Percentiles rank a stretch among this genome's conserved stretches.
phyloP scores from a whole-genome alignment of 2,888 invertebrate genomes.

The Leucophenga montana region DNA sequence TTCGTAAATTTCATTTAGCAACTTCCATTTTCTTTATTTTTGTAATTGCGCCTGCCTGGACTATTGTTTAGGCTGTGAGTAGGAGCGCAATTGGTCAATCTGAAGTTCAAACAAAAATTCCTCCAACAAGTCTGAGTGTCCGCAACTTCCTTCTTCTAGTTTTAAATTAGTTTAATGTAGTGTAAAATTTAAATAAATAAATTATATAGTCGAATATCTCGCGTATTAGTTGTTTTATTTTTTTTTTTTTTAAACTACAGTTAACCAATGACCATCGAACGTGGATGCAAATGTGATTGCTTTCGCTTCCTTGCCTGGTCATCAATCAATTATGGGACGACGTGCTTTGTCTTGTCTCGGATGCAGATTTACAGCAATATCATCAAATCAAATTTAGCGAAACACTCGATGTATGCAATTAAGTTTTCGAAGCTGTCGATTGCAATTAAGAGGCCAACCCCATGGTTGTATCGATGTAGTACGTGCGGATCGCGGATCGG shows the following conservation, averaged over 20 bases:
- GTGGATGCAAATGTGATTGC: not conserved
- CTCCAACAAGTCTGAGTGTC: too few species aligned
- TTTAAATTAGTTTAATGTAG: too few species aligned
- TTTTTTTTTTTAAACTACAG: not conserved
- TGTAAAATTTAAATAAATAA: too few species aligned
- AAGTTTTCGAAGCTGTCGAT: slow-evolving; percentile 15
- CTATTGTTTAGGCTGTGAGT: too few species aligned
- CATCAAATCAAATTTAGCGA: slow-evolving; percentile 11
- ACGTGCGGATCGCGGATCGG: not conserved
- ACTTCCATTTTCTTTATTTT: too few species aligned
- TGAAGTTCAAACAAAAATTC: too few species aligned
- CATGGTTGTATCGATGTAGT: too few species aligned
- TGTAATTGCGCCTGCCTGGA: too few species aligned
- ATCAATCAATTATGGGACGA: slow-evolving; percentile 9
- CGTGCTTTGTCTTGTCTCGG: slow-evolving; percentile 1
- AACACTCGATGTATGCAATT: slow-evolving; percentile 21
- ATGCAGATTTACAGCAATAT: not conserved
- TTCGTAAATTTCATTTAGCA: too few species aligned
- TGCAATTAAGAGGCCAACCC: slow-evolving; percentile 7
- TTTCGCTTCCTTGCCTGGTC: not conserved
- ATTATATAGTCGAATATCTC: not conserved
- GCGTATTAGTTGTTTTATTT: not conserved
- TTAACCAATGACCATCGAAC: not conserved
- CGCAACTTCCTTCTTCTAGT: too few species aligned
- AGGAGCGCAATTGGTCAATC: too few species aligned